Percentiles rank a stretch among this genome's conserved stretches.
Conservation (phyloP, 92 coral and sea anemone genomes). For the Epizoanthus illoricatus region DNA sequence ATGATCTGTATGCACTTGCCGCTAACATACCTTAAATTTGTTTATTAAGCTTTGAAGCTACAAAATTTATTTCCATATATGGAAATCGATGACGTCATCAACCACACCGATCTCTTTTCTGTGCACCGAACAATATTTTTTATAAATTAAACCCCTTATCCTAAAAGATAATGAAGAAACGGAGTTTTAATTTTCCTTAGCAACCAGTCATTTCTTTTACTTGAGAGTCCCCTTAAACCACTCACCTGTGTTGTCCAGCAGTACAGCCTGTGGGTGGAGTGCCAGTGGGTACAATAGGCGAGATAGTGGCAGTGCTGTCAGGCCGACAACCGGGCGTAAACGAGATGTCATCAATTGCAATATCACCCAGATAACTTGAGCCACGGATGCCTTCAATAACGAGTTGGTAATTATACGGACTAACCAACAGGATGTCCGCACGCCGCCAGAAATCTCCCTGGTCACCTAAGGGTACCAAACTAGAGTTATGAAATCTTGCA, state of each 20-base stretch:
- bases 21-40: background rate
- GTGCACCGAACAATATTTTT: too few relatives aligned
- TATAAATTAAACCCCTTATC: background rate
- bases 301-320: conserved; percentile 81
- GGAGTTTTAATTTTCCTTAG: too few relatives aligned
- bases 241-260: conserved; percentile 74
- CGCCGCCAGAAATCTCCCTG: conserved; percentile 96
- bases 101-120: too few relatives aligned
- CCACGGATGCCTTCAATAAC: conserved; percentile 90
- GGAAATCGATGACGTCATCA: too few relatives aligned
- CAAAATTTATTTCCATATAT: too few relatives aligned
- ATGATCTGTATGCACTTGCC: background rate
- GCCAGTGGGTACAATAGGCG: conserved; percentile 73
- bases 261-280: conserved; percentile 84
- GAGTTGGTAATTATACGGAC: conserved; percentile 75
- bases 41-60: too few relatives aligned
- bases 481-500: background rate
- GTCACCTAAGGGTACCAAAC: conserved; percentile 52
- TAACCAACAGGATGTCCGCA: conserved; percentile 69
- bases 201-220: too few relatives aligned
- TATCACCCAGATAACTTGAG: conserved; percentile 84
- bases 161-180: too few relatives aligned
- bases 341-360: conserved; percentile 94
- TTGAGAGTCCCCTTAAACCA: background rate
- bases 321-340: conserved; percentile 93